Evolutionary conservation across 2,797 vertebrate genomes (phyloP).

Genomic region (Chelidonichthys spinosus): DNA sequence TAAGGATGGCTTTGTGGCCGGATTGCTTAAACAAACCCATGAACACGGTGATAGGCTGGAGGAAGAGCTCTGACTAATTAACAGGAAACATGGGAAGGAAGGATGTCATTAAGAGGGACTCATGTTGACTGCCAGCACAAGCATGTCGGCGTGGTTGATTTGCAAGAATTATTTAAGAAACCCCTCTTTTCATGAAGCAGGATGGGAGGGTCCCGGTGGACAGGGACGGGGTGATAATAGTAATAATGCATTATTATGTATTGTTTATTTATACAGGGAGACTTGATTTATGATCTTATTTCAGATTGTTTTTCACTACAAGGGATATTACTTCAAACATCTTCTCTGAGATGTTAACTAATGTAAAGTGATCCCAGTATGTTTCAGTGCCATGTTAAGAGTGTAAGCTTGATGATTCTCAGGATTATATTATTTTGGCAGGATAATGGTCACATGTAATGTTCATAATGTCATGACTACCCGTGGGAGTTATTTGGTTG

Average conservation of each 20-base stretch:
- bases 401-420: no score
- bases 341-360: no score
- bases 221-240: no score
- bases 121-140: conserved; percentile 26
- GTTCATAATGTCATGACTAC: not conserved
- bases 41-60: conserved; percentile 43
- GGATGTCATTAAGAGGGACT: conserved; percentile 45
- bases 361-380: no score
- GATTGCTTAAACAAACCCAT: conserved; percentile 42
- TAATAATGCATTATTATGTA: no score
- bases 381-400: no score
- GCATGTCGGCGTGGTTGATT: conserved; percentile 58
- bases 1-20: conserved; percentile 12
- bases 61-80: conserved; percentile 67
- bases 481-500: conserved; percentile 47
- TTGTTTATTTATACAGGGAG: no score
- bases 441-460: no score
- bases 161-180: conserved; percentile 47
- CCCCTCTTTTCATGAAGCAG: conserved; percentile 13
- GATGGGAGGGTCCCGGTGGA: conserved; percentile 3
- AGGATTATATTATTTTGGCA: no score
- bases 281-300: no score
- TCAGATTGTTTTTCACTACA: no score
- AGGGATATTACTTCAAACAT: no score
- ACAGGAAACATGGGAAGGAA: conserved; percentile 65